Evolutionary conservation across 2,113 vertebrate species (phyloP).

Genomic region (Propithecus coquereli): DNA sequence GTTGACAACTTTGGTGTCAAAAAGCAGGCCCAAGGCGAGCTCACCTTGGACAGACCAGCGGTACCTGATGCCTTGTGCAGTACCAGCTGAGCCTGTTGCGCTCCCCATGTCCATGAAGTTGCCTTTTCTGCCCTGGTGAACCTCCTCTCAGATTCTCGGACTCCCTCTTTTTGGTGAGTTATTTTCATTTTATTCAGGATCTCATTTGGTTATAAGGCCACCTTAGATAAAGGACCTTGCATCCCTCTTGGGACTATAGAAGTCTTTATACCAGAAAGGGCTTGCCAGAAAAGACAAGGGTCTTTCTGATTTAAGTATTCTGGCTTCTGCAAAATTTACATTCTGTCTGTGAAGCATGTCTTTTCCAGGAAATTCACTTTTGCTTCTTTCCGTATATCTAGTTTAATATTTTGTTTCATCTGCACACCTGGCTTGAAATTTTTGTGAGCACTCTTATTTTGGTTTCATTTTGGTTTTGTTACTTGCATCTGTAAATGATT

Average conservation of each 20-base stretch:
- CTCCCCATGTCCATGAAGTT: background rate
- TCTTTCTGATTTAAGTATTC: background rate
- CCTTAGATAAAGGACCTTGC: background rate
- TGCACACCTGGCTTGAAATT: no score
- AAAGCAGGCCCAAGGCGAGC: background rate
- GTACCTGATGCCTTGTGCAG: background rate
- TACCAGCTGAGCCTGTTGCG: background rate
- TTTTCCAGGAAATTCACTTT: no score
- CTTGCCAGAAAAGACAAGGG: background rate
- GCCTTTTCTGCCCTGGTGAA: background rate
- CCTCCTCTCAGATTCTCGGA: background rate
- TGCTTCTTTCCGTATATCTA: no score
- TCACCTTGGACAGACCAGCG: background rate
- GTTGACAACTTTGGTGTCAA: background rate
- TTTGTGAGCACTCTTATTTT: background rate
- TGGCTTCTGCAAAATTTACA: background rate
- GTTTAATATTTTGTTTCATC: no score
- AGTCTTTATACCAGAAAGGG: background rate
- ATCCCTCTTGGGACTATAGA: background rate
- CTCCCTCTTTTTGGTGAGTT: background rate
- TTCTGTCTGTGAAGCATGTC: background rate
- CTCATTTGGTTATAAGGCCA: background rate
- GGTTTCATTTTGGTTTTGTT: background rate
- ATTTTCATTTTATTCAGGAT: background rate
- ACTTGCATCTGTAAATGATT: background rate